A percentile compares a stretch with the other conserved stretches of the same genome.
Evolutionary conservation across 2,797 vertebrate species (phyloP).

Genomic region (Pitangus sulphuratus): DNA sequence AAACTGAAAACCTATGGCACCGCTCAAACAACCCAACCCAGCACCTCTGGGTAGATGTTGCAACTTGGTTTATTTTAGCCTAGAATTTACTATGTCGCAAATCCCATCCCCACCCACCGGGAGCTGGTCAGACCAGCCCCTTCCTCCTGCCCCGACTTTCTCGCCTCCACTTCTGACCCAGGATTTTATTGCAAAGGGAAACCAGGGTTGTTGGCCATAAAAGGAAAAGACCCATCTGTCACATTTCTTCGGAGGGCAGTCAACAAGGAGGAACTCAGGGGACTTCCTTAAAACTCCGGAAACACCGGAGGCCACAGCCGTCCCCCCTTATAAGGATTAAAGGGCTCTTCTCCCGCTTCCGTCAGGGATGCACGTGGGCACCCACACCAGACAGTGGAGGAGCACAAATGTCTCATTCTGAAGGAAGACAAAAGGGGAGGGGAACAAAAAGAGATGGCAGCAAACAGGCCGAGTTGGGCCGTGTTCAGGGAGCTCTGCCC

Average conservation of each 20-base stretch:
- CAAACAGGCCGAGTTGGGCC: not conserved
- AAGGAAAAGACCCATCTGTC: conserved; percentile 72
- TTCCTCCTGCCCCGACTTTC: not conserved
- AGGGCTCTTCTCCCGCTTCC: not conserved
- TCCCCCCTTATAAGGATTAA: not conserved
- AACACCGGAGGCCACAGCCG: not conserved
- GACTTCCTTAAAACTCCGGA: conserved; percentile 51
- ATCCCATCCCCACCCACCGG: not conserved
- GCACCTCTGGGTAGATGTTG: not conserved
- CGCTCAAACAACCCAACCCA: not conserved
- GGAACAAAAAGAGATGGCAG: not conserved
- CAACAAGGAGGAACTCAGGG: conserved; percentile 68
- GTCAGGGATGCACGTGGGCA: not conserved
- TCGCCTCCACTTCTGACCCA: conserved; percentile 50
- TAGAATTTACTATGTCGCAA: not conserved
- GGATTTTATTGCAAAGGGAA: conserved; percentile 34
- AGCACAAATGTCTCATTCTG: not conserved
- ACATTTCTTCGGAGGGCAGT: conserved; percentile 37
- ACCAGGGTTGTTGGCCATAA: conserved; percentile 71
- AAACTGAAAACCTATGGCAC: not conserved
- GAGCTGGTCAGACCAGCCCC: not conserved
- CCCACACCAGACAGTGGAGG: not conserved
- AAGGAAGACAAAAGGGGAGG: not conserved
- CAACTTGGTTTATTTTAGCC: conserved; percentile 7
- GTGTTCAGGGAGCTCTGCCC: not conserved